Conservation (phyloP, 2,113 vertebrate species). For the Fregata magnificens region DNA sequence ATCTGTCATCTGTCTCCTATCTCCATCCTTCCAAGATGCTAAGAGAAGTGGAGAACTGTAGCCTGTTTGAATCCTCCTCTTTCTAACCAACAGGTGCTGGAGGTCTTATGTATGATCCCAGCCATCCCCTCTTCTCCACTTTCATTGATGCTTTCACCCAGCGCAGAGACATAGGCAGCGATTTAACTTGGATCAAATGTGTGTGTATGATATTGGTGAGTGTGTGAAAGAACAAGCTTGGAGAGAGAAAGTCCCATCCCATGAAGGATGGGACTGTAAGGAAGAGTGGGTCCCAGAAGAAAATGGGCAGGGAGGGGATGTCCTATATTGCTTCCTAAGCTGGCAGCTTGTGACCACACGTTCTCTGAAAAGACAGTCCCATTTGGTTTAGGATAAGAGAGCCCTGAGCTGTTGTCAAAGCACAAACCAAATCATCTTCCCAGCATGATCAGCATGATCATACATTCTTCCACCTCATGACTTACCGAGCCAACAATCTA, state of each 20-base stretch:
- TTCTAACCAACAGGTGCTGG: background rate
- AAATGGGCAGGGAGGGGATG: background rate
- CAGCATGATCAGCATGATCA: background rate
- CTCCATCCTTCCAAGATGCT: background rate
- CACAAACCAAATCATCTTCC: background rate
- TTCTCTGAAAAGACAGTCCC: background rate
- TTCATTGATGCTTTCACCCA: background rate
- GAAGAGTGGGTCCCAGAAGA: background rate
- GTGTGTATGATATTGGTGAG: background rate
- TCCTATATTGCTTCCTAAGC: background rate
- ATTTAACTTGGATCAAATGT: background rate
- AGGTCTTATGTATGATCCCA: background rate
- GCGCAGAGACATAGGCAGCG: background rate
- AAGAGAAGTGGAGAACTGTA: background rate
- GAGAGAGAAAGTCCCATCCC: background rate
- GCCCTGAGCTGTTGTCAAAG: background rate
- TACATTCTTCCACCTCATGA: background rate
- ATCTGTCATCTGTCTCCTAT: background rate
- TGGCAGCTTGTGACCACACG: background rate
- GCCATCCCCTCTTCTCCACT: background rate
- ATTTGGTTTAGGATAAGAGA: background rate
- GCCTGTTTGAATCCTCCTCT: background rate
- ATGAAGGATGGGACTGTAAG: background rate
- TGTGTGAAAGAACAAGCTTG: background rate
- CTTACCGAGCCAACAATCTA: background rate